Evolutionary conservation across 2,797 vertebrate species (phyloP), one percentile per base, ranked within the genome.

Genomic region (Dermochelys coriacea): DNA sequence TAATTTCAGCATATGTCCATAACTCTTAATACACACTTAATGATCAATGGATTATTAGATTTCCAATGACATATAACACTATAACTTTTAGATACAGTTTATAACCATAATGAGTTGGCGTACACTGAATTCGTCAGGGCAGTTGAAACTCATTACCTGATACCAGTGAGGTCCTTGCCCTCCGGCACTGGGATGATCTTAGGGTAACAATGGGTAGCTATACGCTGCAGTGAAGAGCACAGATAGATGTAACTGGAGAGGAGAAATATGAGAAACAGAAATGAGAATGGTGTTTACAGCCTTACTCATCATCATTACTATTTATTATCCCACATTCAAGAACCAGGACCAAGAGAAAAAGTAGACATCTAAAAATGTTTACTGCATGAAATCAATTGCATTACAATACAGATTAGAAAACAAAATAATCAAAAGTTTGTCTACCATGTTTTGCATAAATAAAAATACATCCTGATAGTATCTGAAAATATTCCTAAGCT

Each of bases 221-320:
- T 34, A 68, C 8, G 8, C 31, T 34, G 8, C 61, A 68, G 61
- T 68, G 61, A 68, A 86, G 25, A 27, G 78, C 68, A 84, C 41
- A 79, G 51, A 84, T 85, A 78, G 37, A 93, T 90, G 59, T 37
- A 79, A 80, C 93, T 87, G 74, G 79, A 89, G 79, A 75, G 31
- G 14, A 87, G 0, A 4, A 90, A 59, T 82, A 74, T 52, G 78
- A 4, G 41, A 59, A 82, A 92, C 82, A 85, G 29, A 82, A 86
- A 68, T 68, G 34, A 61, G 23, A 16, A 55, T 2, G 75, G 87
- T 57, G 55, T 89, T 75, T 55, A 68, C 31, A 61, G 55, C 21
- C 49, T 23, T 64, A 34, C 79, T 86, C 52, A 52, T 52, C 11
- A 21, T 75, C 4, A 1, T 47, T 90, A 54, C 61, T 93, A 71